These are phyloP conservation scores for Esox niger DNA, from an alignment of 2,113 vertebrate species.

Conservation along the genomic window DNA sequence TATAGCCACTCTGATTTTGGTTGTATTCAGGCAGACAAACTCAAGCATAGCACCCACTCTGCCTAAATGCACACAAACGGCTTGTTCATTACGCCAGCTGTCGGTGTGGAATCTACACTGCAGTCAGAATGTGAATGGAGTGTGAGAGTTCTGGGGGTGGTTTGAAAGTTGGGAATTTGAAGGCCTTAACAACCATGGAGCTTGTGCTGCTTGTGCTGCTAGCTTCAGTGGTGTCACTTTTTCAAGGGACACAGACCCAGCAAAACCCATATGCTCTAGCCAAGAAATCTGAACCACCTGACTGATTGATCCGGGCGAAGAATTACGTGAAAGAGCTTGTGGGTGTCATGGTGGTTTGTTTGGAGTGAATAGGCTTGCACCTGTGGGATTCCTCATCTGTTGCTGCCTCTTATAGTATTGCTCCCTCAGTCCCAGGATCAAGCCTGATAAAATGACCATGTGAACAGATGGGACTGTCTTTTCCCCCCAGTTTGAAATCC, in stretches of 20 bases:
- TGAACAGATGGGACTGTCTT: constrained; percentile 24
- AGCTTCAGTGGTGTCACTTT: constrained; percentile 5
- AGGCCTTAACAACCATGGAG: constrained; percentile 22
- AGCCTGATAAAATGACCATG: constrained; percentile 29
- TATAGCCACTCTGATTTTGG: not conserved
- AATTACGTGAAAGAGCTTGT: not conserved
- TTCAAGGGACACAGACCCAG: constrained; percentile 11
- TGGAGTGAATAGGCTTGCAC: constrained; percentile 28
- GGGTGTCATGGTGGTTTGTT: not conserved
- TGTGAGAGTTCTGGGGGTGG: constrained; percentile 68
- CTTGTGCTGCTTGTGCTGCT: not conserved
- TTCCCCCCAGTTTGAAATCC: constrained; percentile 20
- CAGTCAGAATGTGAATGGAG: constrained; percentile 65
- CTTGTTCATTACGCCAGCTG: constrained; percentile 65
- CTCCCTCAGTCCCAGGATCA: constrained; percentile 22
- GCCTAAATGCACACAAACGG: constrained; percentile 24
- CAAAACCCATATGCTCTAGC: constrained; percentile 15
- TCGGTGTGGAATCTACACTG: constrained; percentile 66
- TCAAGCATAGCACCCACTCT: constrained; percentile 13
- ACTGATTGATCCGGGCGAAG: constrained; percentile 9
- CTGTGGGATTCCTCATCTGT: constrained; percentile 39
- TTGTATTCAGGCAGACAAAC: not conserved
- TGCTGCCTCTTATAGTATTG: constrained; percentile 25
- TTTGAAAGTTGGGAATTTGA: constrained; percentile 30
- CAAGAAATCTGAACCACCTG: constrained; percentile 14